phyloP scores from a whole-genome alignment of 1,140 invertebrate genomes.

The Uloborus diversus region DNA sequence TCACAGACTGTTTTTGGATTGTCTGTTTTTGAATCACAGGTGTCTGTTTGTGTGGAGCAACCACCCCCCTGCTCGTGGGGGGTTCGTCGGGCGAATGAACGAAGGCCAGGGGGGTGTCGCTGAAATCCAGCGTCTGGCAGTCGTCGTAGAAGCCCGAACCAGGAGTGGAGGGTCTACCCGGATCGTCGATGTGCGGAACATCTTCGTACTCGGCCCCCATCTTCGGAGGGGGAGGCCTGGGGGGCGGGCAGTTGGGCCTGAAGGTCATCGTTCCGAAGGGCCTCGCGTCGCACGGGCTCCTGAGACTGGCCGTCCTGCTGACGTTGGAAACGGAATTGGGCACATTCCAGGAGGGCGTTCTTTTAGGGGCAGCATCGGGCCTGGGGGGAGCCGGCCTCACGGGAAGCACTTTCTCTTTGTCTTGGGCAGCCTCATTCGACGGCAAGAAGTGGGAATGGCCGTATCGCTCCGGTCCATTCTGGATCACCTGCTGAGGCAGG shows the following conservation, averaged over 20 bases:
- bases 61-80: no score
- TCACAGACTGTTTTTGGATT: not conserved
- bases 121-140: conserved; percentile 44
- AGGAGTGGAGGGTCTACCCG: conserved; percentile 31
- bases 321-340: conserved; percentile 58
- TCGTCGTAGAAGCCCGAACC: conserved; percentile 47
- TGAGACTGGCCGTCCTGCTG: conserved; percentile 75
- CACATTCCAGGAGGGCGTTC: conserved; percentile 32
- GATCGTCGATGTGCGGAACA: not conserved
- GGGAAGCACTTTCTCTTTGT: conserved; percentile 72
- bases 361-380: conserved; percentile 42
- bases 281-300: conserved; percentile 78
- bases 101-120: conserved; percentile 28
- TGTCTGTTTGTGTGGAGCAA: not conserved
- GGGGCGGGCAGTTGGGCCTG: conserved; percentile 74
- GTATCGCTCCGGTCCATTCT: conserved; percentile 64
- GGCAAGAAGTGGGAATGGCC: conserved; percentile 62
- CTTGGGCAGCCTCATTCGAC: conserved; percentile 76
- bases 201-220: conserved; percentile 57
- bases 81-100: conserved; percentile 32
- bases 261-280: conserved; percentile 75
- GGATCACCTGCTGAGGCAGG: not conserved
- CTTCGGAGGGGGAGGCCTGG: conserved; percentile 68
- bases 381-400: conserved; percentile 63
- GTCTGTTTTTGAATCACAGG: not conserved